Base-by-base conservation (phyloP, 2,888 invertebrate genomes). In the Rhimphoctona megacephalus region DNA sequence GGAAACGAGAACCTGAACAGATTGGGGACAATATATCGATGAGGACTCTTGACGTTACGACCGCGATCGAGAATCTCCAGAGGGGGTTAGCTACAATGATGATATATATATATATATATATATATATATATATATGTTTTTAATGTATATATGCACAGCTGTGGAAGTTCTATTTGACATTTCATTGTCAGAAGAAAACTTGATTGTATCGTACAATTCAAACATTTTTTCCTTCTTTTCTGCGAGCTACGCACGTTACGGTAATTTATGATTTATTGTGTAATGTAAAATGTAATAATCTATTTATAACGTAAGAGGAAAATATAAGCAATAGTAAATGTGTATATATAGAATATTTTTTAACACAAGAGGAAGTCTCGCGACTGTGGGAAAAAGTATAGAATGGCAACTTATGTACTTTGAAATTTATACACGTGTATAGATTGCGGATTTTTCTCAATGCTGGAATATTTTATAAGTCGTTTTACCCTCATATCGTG, bases 11-110 rank as follows among this genome's bases (percentile, higher is more conserved):
- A n/a, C 33, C 25, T 67, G 49, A 22, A 57, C 6, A 46, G 30
- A 67, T 22, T 33, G 76, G 64, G 83, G 69, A 83, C 78, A 78
- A 79, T 61, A 70, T 73, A 70, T 78, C 82, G 70, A 84, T 84
- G 66, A 78, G 61, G 36, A 54, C 64, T 79, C 78, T 79, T 79
- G 86, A 81, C 79, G 54, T 84, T 84, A 36, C 22, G 54, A 22
- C 61, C 61, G 64, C 66, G 72, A 82, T 81, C 57, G 52, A 82
- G 72, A 81, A 66, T 9, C 39, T 74, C 39, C 2, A 67, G 64
- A 81, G 64, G 0, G n/a, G 46, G 7, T 49, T 39, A n/a, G 19
- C 36, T 57, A 36, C 39, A 36, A 43, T 25, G 81, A 64, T 66
- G 67, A 54, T 81, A 39, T 19, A 69, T 22, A 22, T 33, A n/a